A percentile compares a stretch with the other conserved stretches of the same genome.
phyloP scores from a whole-genome alignment of 2,797 vertebrate genomes.

The Peromyscus nudipes region DNA sequence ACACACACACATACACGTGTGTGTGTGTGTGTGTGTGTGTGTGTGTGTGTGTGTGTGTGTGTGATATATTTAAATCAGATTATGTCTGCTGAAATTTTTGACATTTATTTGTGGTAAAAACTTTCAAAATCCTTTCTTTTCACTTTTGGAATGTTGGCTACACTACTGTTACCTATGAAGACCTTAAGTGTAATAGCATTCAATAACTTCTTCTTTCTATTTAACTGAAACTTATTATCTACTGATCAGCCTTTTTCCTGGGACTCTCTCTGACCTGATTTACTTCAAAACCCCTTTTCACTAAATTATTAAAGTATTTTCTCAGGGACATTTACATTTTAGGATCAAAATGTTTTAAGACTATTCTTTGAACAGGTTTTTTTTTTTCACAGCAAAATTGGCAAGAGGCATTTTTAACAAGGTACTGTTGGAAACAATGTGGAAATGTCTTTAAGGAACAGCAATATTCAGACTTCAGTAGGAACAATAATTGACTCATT shows the following conservation, averaged over 20 bases:
- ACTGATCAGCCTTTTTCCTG: background rate
- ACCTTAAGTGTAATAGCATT: background rate
- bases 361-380: constrained; percentile 30
- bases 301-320: constrained; percentile 67
- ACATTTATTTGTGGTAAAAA: background rate
- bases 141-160: background rate
- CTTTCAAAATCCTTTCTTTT: background rate
- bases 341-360: constrained; percentile 28
- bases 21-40: background rate
- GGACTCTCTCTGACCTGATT: background rate
- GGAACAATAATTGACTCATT: constrained; percentile 40
- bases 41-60: background rate
- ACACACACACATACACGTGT: too few relatives aligned
- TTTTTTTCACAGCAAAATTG: constrained; percentile 4
- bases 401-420: constrained; percentile 40
- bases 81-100: background rate
- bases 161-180: background rate
- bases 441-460: constrained; percentile 38
- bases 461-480: constrained; percentile 37
- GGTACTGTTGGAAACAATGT: background rate
- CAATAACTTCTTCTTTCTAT: background rate
- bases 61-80: background rate
- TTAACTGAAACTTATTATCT: background rate
- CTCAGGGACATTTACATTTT: constrained; percentile 58
- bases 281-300: constrained; percentile 30